A percentile compares a stretch with the other conserved stretches of the same genome.
Evolutionary conservation across 2,113 vertebrate genomes (phyloP).

Genomic region (Perccottus glenii): DNA sequence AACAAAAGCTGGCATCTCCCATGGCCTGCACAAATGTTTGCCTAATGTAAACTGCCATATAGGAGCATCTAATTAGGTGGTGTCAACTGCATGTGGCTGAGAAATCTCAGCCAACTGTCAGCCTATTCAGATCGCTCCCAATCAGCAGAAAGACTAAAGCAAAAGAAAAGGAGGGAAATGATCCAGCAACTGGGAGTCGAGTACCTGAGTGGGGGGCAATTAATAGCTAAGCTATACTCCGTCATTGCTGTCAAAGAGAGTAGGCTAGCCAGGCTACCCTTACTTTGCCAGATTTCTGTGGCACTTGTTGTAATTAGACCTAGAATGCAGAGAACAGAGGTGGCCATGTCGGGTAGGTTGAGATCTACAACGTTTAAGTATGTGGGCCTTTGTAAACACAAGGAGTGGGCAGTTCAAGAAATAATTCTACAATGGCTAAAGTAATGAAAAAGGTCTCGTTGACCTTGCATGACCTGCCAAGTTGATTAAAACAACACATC

Average conservation of each 20-base stretch:
- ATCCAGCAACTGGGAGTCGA: slow-evolving; percentile 58
- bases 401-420: slow-evolving; percentile 28
- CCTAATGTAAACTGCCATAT: slow-evolving; percentile 77
- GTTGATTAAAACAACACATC: slow-evolving; percentile 81
- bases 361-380: slow-evolving; percentile 64
- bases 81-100: slow-evolving; percentile 75
- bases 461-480: slow-evolving; percentile 69
- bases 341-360: slow-evolving; percentile 37
- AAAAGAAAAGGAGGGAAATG: slow-evolving; percentile 49
- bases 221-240: slow-evolving; percentile 76
- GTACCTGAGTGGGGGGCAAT: slow-evolving; percentile 68
- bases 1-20: slow-evolving; percentile 80
- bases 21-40: slow-evolving; percentile 79
- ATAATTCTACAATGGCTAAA: slow-evolving; percentile 49
- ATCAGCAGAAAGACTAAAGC: slow-evolving; percentile 62
- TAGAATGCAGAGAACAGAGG: slow-evolving; percentile 48
- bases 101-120: slow-evolving; percentile 81
- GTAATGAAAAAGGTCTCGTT: slow-evolving; percentile 76
- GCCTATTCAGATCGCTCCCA: slow-evolving; percentile 68
- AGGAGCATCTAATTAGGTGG: slow-evolving; percentile 79
- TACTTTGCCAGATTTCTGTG: slow-evolving; percentile 61
- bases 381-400: slow-evolving; percentile 13
- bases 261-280: slow-evolving; percentile 56
- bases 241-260: slow-evolving; percentile 67
- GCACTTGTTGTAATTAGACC: slow-evolving; percentile 73